Percentiles rank a stretch among this genome's conserved stretches.
Conservation (phyloP, 2,113 vertebrate species). For the Dipodomys ordii region DNA sequence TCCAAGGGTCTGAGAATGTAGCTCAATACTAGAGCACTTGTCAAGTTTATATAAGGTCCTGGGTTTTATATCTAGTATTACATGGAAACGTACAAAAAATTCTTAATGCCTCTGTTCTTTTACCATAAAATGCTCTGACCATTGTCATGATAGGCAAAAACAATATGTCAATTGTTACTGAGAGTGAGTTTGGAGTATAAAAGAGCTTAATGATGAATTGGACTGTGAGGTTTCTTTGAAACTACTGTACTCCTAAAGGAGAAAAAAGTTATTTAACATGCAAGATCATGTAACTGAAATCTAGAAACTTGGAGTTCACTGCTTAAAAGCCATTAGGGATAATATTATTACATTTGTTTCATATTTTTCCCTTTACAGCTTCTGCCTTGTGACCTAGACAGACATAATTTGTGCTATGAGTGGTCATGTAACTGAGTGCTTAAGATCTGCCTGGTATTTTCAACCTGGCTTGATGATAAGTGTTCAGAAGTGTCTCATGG, state of each 20-base stretch:
- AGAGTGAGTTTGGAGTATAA: background rate
- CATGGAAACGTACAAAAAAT: too few species aligned
- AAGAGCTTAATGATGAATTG: background rate
- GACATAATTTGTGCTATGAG: background rate
- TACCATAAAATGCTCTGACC: background rate
- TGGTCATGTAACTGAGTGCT: background rate
- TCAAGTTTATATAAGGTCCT: too few species aligned
- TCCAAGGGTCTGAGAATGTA: background rate
- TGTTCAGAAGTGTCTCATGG: conserved; percentile 1
- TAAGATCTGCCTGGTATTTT: conserved; percentile 12
- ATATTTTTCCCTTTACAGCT: background rate
- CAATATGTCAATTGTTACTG: background rate
- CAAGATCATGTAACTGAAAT: conserved; percentile 21
- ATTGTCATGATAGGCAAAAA: background rate
- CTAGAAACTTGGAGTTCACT: conserved; percentile 45
- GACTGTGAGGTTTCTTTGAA: background rate
- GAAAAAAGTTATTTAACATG: conserved; percentile 28
- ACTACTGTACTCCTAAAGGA: background rate
- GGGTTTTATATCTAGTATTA: too few species aligned
- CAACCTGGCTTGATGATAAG: background rate
- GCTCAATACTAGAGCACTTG: too few species aligned
- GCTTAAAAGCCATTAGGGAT: conserved; percentile 35
- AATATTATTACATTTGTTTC: background rate
- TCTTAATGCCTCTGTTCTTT: background rate
- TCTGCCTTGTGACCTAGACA: conserved; percentile 7